phyloP scores from a whole-genome alignment of 1,140 invertebrate genomes.

The Polypedilum pembai region DNA sequence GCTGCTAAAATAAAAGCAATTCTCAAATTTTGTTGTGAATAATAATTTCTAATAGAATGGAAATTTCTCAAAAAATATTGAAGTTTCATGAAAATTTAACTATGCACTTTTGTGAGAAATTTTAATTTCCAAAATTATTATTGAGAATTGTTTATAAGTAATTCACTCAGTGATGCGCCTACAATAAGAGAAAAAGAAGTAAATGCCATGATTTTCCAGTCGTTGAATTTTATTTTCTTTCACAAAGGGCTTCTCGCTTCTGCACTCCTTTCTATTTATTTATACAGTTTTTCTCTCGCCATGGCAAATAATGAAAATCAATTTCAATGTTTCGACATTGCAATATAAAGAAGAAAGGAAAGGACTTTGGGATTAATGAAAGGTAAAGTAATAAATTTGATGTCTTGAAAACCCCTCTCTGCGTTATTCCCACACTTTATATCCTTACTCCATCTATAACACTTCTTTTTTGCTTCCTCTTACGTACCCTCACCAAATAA shows the following conservation, averaged over 20 bases:
- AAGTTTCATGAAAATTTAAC: too few species aligned
- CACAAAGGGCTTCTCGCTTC: background rate
- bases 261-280: background rate
- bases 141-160: background rate
- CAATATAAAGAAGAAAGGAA: background rate
- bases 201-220: constrained; percentile 21
- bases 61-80: too few species aligned
- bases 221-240: constrained; percentile 5
- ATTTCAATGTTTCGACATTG: background rate
- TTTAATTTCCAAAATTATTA: too few species aligned
- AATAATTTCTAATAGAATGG: too few species aligned
- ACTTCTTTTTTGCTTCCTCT: too few species aligned
- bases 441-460: background rate
- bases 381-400: constrained; percentile 24
- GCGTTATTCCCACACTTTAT: background rate
- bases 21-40: too few species aligned
- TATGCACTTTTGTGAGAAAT: too few species aligned
- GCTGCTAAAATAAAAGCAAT: background rate
- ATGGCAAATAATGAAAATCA: background rate
- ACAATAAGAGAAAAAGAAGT: background rate
- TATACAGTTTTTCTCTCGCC: background rate
- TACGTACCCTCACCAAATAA: background rate
- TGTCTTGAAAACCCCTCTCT: background rate
- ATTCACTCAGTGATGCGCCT: background rate
- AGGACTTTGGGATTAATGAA: constrained; percentile 21